Evolutionary conservation across 2,888 invertebrate genomes (phyloP).

Genomic region (Oegoconia quadripuncta): DNA sequence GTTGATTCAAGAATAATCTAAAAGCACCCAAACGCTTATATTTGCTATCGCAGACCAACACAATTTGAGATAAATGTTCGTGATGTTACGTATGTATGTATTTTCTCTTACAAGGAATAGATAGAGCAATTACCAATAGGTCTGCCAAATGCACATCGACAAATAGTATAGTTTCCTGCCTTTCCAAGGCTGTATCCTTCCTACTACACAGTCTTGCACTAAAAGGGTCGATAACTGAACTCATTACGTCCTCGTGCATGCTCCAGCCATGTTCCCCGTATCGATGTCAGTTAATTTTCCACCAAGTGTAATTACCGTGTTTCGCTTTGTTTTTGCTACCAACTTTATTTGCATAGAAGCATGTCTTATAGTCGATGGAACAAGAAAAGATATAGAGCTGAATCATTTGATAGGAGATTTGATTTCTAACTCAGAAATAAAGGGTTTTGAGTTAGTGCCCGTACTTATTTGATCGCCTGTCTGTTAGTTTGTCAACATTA

Average conservation of each 20-base stretch:
- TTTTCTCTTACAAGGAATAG: too few relatives aligned
- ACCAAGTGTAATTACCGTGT: constrained; percentile 74
- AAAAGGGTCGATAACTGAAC: constrained; percentile 53
- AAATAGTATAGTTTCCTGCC: not conserved
- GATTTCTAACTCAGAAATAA: too few relatives aligned
- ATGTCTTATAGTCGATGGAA: constrained; percentile 43
- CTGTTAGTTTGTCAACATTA: too few relatives aligned
- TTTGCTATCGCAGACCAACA: too few relatives aligned
- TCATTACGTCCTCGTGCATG: constrained; percentile 50
- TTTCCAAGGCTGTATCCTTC: not conserved
- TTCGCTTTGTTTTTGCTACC: constrained; percentile 77
- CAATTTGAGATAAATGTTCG: too few relatives aligned
- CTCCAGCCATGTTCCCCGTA: constrained; percentile 54
- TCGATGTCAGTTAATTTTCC: constrained; percentile 76
- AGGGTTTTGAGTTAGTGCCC: too few relatives aligned
- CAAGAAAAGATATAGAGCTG: constrained; percentile 35
- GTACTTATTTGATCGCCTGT: too few relatives aligned
- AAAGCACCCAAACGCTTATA: too few relatives aligned
- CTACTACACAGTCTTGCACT: constrained; percentile 52
- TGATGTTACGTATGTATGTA: too few relatives aligned
- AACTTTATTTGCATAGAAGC: constrained; percentile 76
- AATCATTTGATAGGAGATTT: not conserved
- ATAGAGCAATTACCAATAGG: not conserved
- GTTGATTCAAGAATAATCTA: too few relatives aligned
- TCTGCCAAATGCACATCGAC: not conserved